Conservation (phyloP, 2,888 invertebrate species). For the Ditula angustiorana region DNA sequence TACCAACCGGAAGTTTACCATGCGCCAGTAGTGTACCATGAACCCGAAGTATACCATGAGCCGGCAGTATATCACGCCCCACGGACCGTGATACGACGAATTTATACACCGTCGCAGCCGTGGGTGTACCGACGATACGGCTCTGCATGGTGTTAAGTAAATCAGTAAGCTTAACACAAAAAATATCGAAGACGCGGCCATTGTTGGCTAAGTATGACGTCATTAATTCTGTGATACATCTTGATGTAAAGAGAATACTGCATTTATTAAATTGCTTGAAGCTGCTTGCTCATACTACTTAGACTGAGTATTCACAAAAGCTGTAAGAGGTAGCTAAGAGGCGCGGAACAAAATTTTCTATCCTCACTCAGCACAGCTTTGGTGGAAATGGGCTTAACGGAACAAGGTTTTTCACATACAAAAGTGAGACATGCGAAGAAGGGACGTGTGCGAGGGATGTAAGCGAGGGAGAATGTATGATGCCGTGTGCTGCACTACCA, state of each 20-base stretch:
- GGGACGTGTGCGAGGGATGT: no score
- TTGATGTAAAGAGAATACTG: neutral
- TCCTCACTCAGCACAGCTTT: no score
- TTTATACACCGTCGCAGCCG: conserved; percentile 3
- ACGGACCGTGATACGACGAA: neutral
- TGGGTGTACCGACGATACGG: conserved; percentile 26
- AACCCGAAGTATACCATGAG: conserved; percentile 1
- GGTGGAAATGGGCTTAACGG: no score
- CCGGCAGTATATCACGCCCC: conserved; percentile 7
- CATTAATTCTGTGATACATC: neutral
- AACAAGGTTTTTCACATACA: no score
- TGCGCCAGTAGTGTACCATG: neutral
- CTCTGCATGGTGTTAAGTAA: conserved; percentile 17
- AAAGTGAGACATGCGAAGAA: no score
- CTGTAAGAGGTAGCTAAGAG: no score
- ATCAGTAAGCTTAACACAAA: neutral
- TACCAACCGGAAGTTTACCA: conserved; percentile 3
- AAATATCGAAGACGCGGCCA: neutral
- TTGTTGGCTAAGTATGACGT: neutral
- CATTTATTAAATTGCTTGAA: no score
- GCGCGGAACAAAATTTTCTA: no score
- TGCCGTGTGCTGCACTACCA: no score
- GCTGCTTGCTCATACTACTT: no score
- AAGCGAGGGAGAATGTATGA: no score
- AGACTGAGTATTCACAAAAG: no score